Evolutionary conservation across 2,888 invertebrate species (phyloP).

Genomic region (Tenodera sinensis): DNA sequence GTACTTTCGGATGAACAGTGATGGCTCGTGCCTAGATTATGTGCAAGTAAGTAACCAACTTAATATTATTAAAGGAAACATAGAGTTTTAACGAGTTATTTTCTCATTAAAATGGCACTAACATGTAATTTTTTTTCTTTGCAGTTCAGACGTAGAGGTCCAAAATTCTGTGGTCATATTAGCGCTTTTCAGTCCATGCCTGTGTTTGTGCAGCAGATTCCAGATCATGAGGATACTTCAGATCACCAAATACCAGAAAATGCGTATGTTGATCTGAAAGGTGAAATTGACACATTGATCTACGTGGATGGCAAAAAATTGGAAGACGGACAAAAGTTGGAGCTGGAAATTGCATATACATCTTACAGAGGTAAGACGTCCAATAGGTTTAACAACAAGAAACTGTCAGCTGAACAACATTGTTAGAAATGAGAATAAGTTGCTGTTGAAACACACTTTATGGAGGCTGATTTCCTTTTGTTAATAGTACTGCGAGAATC

Average conservation of each 20-base stretch:
- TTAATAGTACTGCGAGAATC: too few relatives aligned
- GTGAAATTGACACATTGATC: neutral
- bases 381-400: neutral
- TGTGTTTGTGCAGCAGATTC: neutral
- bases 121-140: neutral
- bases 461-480: too few relatives aligned
- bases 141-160: neutral
- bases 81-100: too few relatives aligned
- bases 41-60: neutral
- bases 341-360: conserved; percentile 1
- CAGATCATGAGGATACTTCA: neutral
- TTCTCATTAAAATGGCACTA: too few relatives aligned
- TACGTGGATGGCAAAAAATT: neutral
- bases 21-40: neutral
- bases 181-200: neutral
- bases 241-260: neutral
- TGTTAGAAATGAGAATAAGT: too few relatives aligned
- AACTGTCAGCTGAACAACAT: too few relatives aligned
- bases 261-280: neutral
- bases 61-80: too few relatives aligned
- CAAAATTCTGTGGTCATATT: neutral
- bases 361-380: neutral
- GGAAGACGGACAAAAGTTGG: neutral
- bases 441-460: too few relatives aligned
- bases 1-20: neutral